Conservation (phyloP, 2,113 vertebrate genomes). For the Terrapene triunguis region DNA sequence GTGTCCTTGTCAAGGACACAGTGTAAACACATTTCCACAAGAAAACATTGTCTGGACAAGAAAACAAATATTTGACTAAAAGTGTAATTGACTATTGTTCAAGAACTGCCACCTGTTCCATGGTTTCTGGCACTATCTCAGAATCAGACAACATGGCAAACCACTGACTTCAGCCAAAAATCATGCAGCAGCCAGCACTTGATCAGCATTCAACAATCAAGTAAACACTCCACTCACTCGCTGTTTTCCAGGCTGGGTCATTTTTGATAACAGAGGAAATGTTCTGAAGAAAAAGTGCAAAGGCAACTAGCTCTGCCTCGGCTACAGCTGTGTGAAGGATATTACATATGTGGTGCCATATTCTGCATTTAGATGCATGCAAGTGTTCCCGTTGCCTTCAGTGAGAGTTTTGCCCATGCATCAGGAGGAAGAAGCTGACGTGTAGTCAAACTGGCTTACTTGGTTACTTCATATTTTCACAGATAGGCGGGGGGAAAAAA, state of each 20-base stretch:
- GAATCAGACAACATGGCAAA: neutral
- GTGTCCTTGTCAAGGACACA: conserved; percentile 50
- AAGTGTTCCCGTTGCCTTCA: neutral
- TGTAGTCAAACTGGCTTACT: conserved; percentile 5
- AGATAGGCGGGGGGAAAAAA: neutral
- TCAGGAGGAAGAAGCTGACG: neutral
- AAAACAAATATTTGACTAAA: conserved; percentile 61
- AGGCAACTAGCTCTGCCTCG: neutral
- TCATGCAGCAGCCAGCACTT: conserved; percentile 34
- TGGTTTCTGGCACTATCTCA: conserved; percentile 25
- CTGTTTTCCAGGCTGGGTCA: neutral
- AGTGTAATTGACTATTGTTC: conserved; percentile 50
- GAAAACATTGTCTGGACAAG: conserved; percentile 51
- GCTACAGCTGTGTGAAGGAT: accelerated
- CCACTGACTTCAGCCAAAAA: conserved; percentile 26
- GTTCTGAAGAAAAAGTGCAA: conserved; percentile 4
- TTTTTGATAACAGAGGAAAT: conserved; percentile 40
- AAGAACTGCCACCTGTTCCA: conserved; percentile 55
- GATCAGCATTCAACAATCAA: conserved; percentile 35
- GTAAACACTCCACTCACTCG: conserved; percentile 48
- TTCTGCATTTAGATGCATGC: neutral
- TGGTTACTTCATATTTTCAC: conserved; percentile 14
- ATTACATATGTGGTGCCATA: accelerated
- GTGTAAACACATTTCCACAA: conserved; percentile 69
- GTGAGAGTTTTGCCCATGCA: neutral